Base-by-base conservation (phyloP, 1,140 invertebrate genomes). In the Euschistus heros region DNA sequence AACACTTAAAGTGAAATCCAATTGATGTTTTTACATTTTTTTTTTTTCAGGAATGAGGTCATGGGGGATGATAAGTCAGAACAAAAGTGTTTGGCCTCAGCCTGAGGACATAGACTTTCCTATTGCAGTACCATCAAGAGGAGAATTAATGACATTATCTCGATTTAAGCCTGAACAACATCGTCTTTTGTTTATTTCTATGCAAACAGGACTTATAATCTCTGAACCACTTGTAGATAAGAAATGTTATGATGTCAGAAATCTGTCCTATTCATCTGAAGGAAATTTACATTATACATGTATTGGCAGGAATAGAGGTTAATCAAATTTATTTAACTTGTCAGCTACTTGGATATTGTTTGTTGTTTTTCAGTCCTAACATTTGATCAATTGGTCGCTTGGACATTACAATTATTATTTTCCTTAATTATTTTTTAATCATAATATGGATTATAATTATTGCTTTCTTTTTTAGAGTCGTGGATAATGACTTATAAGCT, bases 141-240 rank as follows among this genome's bases (percentile, higher is more conserved):
- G 80, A 70, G 88, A 89, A 70, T 75, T 90, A 33, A 71, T 88
- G 15, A 79, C 59, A 76, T 75, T 33, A 14, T 62, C 54, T 13
- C 64, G 66, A 63, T 62, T 69, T 80, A 77, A 80, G n/a, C 73
- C 74, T 72, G n/a, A 72, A 67, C 77, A 81, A 20, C 84, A 82
- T 69, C 80, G 79, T 64, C 70, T 88, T 8, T 74, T 85, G 1
- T 72, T 88, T 64, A 74, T 88, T 57, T 86, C 84, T 54, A 86
- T 86, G 55, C 75, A 73, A 26, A 82, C 73, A 67, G 84, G 84
- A 3, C n/a, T 18, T 44, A 60, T 66, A 18, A 62, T 77, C 78
- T 64, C 73, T 83, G 15, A 55, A 42, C 63, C 55, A 37, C 37
- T 33, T 7, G 15, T 61, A 1, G 59, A 62, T 18, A 2, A 15